A percentile compares a stretch with the other conserved stretches of the same genome.
Conservation (phyloP, 2,888 invertebrate species). For the Adineta ricciae region DNA sequence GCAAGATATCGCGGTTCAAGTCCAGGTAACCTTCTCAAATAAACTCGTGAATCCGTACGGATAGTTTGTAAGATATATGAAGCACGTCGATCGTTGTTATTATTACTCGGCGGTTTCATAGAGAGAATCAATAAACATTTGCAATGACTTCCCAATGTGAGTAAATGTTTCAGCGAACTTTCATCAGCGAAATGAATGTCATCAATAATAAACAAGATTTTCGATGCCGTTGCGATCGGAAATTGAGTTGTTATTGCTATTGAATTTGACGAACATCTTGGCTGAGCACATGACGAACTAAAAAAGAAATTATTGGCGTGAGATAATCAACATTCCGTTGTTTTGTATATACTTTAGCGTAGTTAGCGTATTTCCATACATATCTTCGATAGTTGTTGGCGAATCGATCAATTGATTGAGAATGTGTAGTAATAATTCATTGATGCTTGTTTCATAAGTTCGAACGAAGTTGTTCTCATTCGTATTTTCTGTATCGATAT, state of each 20-base stretch:
- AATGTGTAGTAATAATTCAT: constrained; percentile 16
- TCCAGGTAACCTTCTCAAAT: neutral
- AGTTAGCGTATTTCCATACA: neutral
- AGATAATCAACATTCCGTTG: neutral
- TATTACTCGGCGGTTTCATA: neutral
- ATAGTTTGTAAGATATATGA: neutral
- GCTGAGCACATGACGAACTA: neutral
- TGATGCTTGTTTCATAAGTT: neutral
- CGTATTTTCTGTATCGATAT: neutral
- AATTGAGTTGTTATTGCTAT: neutral
- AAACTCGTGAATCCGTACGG: neutral
- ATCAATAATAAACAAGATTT: constrained; percentile 21
- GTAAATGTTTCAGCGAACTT: constrained; percentile 9
- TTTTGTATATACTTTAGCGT: neutral
- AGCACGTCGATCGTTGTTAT: neutral
- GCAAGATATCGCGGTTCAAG: neutral
- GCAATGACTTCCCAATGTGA: neutral
- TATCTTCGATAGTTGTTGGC: neutral
- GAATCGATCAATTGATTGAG: neutral
- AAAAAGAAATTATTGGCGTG: neutral
- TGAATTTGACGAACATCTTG: neutral
- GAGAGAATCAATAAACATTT: neutral
- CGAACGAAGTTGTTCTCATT: neutral
- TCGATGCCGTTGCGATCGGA: neutral
- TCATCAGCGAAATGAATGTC: constrained; percentile 19